Conservation (phyloP, 2,888 invertebrate species). For the Drosophila leonis region DNA sequence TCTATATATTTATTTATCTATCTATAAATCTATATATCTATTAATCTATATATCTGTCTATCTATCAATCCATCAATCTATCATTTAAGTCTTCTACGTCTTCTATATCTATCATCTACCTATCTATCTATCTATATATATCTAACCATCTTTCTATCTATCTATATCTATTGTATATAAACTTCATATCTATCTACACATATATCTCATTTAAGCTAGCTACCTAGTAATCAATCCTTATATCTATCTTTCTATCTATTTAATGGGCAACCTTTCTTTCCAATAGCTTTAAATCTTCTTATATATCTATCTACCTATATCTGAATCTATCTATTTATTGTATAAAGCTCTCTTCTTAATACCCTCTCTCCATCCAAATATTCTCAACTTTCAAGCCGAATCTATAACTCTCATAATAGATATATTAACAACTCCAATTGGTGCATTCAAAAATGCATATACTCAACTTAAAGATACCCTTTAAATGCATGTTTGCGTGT, state of each 20-base stretch:
- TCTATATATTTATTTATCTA: background rate
- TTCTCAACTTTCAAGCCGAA: background rate
- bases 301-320: background rate
- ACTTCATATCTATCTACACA: background rate
- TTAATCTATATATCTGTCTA: too few relatives aligned
- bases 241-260: background rate
- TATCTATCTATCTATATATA: too few relatives aligned
- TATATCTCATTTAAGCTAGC: background rate
- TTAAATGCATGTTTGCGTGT: conserved; percentile 8
- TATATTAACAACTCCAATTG: background rate
- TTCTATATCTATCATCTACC: too few relatives aligned
- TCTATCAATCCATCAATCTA: too few relatives aligned
- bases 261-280: background rate
- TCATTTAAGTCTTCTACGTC: too few relatives aligned
- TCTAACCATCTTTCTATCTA: background rate
- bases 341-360: background rate
- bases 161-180: background rate
- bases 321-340: background rate
- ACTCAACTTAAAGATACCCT: conserved; percentile 19
- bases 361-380: background rate
- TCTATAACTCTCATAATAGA: background rate
- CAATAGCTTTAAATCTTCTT: background rate
- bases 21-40: background rate
- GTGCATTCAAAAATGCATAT: background rate
- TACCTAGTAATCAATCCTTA: background rate